Base-by-base conservation (phyloP, 2,113 vertebrate genomes). In the Rhea americana region DNA sequence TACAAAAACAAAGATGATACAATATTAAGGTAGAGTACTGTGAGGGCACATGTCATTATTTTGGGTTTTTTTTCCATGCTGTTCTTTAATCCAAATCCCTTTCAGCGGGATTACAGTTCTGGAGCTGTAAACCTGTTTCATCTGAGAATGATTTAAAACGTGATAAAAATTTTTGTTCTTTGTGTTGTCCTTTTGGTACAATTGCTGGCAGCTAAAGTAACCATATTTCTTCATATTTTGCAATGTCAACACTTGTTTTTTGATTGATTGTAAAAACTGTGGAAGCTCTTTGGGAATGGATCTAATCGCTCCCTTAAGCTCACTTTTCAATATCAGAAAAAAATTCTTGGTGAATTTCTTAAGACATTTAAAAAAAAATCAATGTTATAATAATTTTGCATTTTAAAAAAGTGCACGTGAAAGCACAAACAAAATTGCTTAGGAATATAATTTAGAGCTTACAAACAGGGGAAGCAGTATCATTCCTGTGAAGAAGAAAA, bases 191-290 rank as follows among this genome's bases (percentile, higher is more conserved):
- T 90, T 90, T 88, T 93, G 41, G 59, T 93, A 93, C 76, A 93
- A 91, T 95, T 91, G 65, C 47, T 95, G 94, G 93, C 93, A 94
- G 90, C 82, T 86, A 28, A 88, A 88, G 21, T 59, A 86, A 88
- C 80, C 88, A 94, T 96, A 93, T 95, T 94, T 95, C 76, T 94
- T 94, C 82, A 28, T 91, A 59, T 91, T 95, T 95, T 88, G 73
- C 50, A 74, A 72, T 90, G 90, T 91, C 87, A 94, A 2, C 80
- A 39, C 77, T 90, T 67, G 45, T 2, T 67, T 86, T 85, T 91
- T 93, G 80, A 95, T 88, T 90, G 92, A 94, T 94, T 75, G 59
- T 91, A 88, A 95, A 95, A 95, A 95, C 68, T 83, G 48, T 87
- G 88, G 90, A 85, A 55, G 50, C 74, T 90, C 92, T 94, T 71